Evolutionary conservation across 2,113 vertebrate genomes (phyloP).

Genomic region (Bufo bufo): DNA sequence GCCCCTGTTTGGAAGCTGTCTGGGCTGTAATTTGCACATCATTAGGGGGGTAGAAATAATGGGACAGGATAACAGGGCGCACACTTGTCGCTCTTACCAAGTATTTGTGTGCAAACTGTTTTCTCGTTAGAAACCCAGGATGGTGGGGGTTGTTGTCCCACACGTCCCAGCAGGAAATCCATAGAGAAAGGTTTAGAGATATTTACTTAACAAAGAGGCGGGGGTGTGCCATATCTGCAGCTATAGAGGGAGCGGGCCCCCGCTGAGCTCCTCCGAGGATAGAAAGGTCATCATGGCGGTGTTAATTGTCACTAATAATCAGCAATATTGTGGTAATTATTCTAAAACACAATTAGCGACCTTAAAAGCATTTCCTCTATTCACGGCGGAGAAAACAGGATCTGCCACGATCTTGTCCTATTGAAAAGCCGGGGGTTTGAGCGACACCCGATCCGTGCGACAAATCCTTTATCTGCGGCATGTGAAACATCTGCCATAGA

Average conservation of each 20-base stretch:
- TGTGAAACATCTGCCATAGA: slow-evolving; percentile 55
- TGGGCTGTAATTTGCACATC: not conserved
- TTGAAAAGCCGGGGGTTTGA: slow-evolving; percentile 33
- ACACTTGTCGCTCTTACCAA: slow-evolving; percentile 18
- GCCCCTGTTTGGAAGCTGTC: not conserved
- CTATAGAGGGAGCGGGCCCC: slow-evolving; percentile 10
- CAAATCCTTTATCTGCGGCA: not conserved
- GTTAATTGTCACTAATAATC: slow-evolving; percentile 57
- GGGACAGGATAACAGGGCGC: not conserved
- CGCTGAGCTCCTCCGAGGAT: slow-evolving; percentile 22
- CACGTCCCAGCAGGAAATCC: slow-evolving; percentile 30
- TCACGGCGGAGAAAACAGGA: slow-evolving; percentile 25
- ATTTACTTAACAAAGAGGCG: slow-evolving; percentile 35
- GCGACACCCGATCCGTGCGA: not conserved
- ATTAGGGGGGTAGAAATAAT: not conserved
- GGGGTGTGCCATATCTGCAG: not conserved
- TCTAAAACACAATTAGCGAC: slow-evolving; percentile 53
- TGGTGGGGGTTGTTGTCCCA: slow-evolving; percentile 33
- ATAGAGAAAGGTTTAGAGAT: not conserved
- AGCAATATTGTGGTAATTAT: slow-evolving; percentile 54
- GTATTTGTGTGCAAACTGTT: slow-evolving; percentile 47
- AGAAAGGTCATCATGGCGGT: slow-evolving; percentile 35
- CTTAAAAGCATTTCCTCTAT: slow-evolving; percentile 54
- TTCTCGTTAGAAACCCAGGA: not conserved
- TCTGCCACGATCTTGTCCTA: slow-evolving; percentile 35